Evolutionary conservation across 2,113 vertebrate genomes (phyloP).

Genomic region (Eleginops maclovinus): DNA sequence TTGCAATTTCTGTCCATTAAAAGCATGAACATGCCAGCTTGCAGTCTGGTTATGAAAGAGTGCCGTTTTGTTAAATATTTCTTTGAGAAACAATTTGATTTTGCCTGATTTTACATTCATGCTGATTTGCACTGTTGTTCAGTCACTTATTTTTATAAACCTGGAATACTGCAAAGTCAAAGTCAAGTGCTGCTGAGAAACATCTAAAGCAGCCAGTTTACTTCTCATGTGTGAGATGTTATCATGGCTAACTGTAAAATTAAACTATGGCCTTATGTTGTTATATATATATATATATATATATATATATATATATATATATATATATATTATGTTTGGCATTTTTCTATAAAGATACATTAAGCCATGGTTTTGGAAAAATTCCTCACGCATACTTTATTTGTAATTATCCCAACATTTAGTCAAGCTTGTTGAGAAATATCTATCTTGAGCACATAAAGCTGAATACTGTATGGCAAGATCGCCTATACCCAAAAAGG

Average conservation of each 20-base stretch:
- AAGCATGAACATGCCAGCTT: not conserved
- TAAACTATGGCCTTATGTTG: not conserved
- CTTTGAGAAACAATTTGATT: not conserved
- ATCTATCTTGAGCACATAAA: too few relatives aligned
- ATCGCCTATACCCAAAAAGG: too few relatives aligned
- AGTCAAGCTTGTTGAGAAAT: too few relatives aligned
- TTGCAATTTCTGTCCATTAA: not conserved
- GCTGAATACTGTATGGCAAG: too few relatives aligned
- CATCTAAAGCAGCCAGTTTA: not conserved
- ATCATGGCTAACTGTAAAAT: not conserved
- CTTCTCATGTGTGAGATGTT: not conserved
- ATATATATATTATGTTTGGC: not conserved
- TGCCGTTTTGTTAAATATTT: not conserved
- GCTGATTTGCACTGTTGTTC: not conserved
- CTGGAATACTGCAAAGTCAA: not conserved
- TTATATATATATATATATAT: too few relatives aligned
- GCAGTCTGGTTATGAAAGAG: not conserved
- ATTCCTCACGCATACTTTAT: too few relatives aligned
- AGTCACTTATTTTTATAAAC: not conserved
- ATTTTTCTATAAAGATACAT: not conserved
- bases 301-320: too few relatives aligned
- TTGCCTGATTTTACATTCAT: not conserved
- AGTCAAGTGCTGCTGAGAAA: constrained; percentile 1
- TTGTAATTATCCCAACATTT: too few relatives aligned
- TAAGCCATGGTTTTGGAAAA: too few relatives aligned